Evolutionary conservation across 2,113 vertebrate genomes (phyloP), one percentile per base, ranked within the genome.

Genomic region (Rhinolophus ferrumequinum): DNA sequence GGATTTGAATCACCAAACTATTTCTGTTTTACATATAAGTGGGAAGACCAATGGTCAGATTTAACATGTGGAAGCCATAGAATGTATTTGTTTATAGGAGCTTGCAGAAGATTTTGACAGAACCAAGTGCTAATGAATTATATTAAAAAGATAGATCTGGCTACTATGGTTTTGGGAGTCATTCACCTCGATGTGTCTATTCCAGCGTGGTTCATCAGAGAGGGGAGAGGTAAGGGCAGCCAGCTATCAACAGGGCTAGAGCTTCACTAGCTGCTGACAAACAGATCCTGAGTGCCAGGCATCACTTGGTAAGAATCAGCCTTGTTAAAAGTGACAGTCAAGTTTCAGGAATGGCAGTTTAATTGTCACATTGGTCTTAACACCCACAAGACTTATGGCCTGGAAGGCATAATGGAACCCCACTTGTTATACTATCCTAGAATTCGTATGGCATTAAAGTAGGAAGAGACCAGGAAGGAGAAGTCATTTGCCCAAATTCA

Each of bases 341-440:
- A 70, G 88, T 95, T 96, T 86, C 69, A 94, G 94, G 93, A 96
- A 83, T 91, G 81, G 21, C 60, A 86, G 81, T 80, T 95, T 87
- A 93, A 8, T 93, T 62, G 93, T 95, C 91, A 86, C 60, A 21
- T 85, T 1, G 0, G 50, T 47, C 66, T 96, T 90, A 90, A 30
- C 56, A 86, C 69, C 50, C 62, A 13, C 10, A 72, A 60, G 66
- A 52, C 73, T 95, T 72, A 44, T 0, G 44, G 47, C 18, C 75
- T 66, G 0, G 30, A n/a, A 69, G 19, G 26, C 41, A 24, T 19
- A 54, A 35, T 19, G 28, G 77, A 82, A 8, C 5, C 16, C 6
- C 30, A 38, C 14, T 50, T 13, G 1, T 76, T 80, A 19, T 15
- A 33, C 7, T 8, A 1, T 30, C 76, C 56, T 85, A 22, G 30